Conservation (phyloP, 2,797 vertebrate species). For the Anguilla anguilla region DNA sequence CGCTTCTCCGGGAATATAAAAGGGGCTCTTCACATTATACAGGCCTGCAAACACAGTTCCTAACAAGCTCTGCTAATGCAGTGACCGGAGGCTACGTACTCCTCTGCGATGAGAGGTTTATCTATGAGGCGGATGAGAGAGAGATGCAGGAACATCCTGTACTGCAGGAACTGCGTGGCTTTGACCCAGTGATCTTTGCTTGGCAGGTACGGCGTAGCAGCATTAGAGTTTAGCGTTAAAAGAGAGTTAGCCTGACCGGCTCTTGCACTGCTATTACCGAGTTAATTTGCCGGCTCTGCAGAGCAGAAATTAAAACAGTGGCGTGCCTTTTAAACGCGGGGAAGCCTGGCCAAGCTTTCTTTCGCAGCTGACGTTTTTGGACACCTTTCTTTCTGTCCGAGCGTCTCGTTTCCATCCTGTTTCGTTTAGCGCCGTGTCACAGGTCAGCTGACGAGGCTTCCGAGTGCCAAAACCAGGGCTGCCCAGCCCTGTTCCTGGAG, state of each 20-base stretch:
- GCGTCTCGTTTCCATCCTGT: neutral
- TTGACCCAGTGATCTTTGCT: constrained; percentile 41
- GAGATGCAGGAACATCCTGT: constrained; percentile 19
- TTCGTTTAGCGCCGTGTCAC: constrained; percentile 18
- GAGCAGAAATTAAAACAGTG: neutral
- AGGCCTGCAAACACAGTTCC: constrained; percentile 31
- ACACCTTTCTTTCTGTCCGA: neutral
- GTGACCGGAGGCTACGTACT: constrained; percentile 53
- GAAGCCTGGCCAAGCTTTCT: constrained; percentile 3
- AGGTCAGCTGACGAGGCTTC: constrained; percentile 9
- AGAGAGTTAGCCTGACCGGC: neutral
- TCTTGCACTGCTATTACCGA: neutral
- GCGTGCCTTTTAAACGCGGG: neutral
- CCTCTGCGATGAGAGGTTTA: constrained; percentile 43
- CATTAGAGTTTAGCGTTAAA: neutral
- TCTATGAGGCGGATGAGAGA: constrained; percentile 36
- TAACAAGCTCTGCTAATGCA: constrained; percentile 41
- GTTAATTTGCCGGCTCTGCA: neutral
- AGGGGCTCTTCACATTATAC: constrained; percentile 18
- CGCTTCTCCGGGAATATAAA: constrained; percentile 6
- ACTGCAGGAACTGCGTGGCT: constrained; percentile 38
- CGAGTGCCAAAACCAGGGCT: neutral
- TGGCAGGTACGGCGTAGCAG: neutral
- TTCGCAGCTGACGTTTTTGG: constrained; percentile 1
- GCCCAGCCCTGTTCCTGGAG: too few species aligned